phyloP scores from a whole-genome alignment of 2,797 vertebrate genomes.

The Sebastes jordani region DNA sequence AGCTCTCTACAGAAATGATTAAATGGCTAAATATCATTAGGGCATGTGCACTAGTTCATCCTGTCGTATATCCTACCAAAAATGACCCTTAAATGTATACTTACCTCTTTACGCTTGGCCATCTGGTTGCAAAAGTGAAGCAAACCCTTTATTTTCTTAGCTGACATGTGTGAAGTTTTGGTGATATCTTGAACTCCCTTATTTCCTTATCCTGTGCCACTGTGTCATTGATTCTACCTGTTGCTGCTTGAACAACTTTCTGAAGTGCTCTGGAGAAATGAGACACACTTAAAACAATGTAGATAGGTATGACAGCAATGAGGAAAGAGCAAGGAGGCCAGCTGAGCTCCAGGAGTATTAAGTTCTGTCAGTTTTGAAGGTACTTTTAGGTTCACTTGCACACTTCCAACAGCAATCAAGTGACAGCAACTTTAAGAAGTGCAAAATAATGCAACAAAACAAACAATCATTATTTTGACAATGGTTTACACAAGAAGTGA shows the following conservation, averaged over 20 bases:
- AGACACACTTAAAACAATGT: constrained; percentile 18
- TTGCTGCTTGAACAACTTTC: constrained; percentile 59
- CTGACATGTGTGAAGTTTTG: constrained; percentile 55
- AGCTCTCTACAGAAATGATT: constrained; percentile 22
- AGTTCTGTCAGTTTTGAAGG: constrained; percentile 49
- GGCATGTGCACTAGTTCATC: constrained; percentile 9
- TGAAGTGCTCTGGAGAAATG: constrained; percentile 4
- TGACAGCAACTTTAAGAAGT: constrained; percentile 57
- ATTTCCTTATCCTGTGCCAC: constrained; percentile 8
- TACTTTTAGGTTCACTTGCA: constrained; percentile 48
- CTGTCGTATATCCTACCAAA: background rate
- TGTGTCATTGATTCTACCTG: constrained; percentile 64
- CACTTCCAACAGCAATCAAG: constrained; percentile 38
- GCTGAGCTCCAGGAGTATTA: constrained; percentile 26
- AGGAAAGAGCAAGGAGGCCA: constrained; percentile 50
- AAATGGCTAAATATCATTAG: constrained; percentile 22
- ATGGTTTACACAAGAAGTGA: background rate
- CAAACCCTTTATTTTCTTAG: constrained; percentile 22
- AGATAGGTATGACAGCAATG: constrained; percentile 30
- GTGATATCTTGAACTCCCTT: constrained; percentile 23
- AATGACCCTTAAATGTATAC: constrained; percentile 19
- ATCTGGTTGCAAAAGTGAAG: constrained; percentile 67
- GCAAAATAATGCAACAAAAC: constrained; percentile 39
- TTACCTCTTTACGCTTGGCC: constrained; percentile 50
- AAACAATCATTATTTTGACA: constrained; percentile 1